Evolutionary conservation across 2,797 vertebrate genomes (phyloP), one percentile per base, ranked within the genome.

Genomic region (Setipinna tenuifilis): DNA sequence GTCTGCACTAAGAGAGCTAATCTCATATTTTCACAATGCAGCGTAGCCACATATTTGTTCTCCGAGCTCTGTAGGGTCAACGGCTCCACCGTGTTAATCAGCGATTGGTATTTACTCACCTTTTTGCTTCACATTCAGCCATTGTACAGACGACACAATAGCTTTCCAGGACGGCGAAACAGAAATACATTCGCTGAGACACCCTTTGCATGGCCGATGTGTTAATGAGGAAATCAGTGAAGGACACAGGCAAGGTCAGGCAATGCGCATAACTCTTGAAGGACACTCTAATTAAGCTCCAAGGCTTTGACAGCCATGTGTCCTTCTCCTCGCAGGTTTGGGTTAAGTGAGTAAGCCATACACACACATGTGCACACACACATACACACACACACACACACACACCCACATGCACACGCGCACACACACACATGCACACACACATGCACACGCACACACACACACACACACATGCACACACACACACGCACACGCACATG

Each of bases 21-120:
- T 78, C 71, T 78, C 71, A 7, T 6, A 78, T 78, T 44, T 78
- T 21, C 71, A 78, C 71, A 78, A 78, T 21, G 71, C 71, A 78
- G 17, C 35, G 21, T 31, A 16, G 31, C 28, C 19, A 78, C 35
- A 44, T 7, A 12, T 78, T 44, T 78, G 17, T 78, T 78, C 71
- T 21, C 41, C 21, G 71, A 19, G 71, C 35, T 21, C 17, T 3
- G 71, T 44, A 78, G 71, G 71, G 71, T 35, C 31, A 78, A 44
- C 35, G 19, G 35, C 31, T 78, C 19, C 31, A 5, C 19, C 71
- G 44, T 78, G 31, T 44, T 78, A 78, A 44, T 78, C 71, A 78
- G 71, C 17, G 9, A 21, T 21, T 44, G 71, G 17, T 78, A 78
- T 78, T 78, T 78, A 44, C 17, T 41, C 35, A 78, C 71, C 35